Percentiles rank a stretch among this genome's conserved stretches.
Conservation (phyloP, 2,888 invertebrate species). For the Drosophila demipolita region DNA sequence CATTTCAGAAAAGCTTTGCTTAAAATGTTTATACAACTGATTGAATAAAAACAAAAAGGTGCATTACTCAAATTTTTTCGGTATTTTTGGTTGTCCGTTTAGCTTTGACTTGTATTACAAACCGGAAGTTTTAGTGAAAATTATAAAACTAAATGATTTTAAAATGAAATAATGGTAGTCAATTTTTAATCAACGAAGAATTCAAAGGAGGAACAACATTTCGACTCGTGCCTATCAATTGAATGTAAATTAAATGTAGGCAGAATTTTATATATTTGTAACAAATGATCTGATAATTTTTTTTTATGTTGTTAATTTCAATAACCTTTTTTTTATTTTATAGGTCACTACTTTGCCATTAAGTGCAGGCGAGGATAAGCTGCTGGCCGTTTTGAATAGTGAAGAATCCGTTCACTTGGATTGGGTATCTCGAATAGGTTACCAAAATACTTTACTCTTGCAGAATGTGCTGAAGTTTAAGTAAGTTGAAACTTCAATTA, state of each 20-base stretch:
- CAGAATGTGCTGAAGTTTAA: slow-evolving; percentile 75
- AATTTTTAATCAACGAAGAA: neutral
- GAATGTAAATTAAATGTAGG: neutral
- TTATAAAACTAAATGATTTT: neutral
- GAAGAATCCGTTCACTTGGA: slow-evolving; percentile 69
- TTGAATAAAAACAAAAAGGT: neutral
- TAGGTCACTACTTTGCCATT: slow-evolving; percentile 66
- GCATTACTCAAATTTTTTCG: neutral
- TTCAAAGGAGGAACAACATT: neutral
- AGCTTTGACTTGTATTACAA: too few relatives aligned
- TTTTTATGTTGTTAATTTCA: neutral
- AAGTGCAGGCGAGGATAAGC: slow-evolving; percentile 52
- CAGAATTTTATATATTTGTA: neutral
- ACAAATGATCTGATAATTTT: neutral
- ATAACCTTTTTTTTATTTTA: neutral
- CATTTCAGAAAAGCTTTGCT: neutral
- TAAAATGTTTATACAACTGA: neutral
- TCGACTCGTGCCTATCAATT: neutral
- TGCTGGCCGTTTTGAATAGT: slow-evolving; percentile 62
- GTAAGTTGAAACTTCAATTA: slow-evolving; percentile 46
- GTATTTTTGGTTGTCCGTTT: neutral
- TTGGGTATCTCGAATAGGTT: slow-evolving; percentile 72
- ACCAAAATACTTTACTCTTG: slow-evolving; percentile 58
- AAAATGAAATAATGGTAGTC: neutral
- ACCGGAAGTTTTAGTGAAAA: neutral